Evolutionary conservation across 2,797 vertebrate species (phyloP).

Genomic region (Columba guinea): DNA sequence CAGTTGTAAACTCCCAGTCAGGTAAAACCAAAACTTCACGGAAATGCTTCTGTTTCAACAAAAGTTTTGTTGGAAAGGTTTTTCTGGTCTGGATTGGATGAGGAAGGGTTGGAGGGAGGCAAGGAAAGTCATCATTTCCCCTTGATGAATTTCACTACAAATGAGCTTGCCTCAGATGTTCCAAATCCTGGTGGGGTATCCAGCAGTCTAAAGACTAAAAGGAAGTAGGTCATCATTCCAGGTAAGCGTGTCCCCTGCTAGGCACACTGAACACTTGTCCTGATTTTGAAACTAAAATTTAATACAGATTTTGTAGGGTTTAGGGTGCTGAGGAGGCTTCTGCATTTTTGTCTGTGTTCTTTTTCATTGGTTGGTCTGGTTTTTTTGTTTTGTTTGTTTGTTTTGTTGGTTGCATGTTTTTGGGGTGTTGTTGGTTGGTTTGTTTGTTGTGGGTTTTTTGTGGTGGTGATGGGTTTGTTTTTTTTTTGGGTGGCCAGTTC

Average conservation of each 20-base stretch:
- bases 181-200: background rate
- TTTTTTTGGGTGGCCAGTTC: background rate
- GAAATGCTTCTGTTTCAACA: slow-evolving; percentile 1
- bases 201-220: background rate
- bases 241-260: background rate
- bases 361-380: background rate
- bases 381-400: background rate
- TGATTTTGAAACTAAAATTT: background rate
- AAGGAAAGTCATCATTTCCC: background rate
- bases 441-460: background rate
- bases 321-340: background rate
- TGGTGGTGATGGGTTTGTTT: no score
- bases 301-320: background rate
- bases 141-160: background rate
- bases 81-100: background rate
- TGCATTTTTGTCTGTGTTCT: background rate
- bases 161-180: background rate
- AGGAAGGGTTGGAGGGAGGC: background rate
- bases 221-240: background rate
- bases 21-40: background rate
- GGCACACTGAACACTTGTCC: background rate
- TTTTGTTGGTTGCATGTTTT: background rate
- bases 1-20: background rate
- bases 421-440: background rate
- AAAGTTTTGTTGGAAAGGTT: background rate